Evolutionary conservation across 2,797 vertebrate species (phyloP).

Genomic region (Coregonus ussuriensis): DNA sequence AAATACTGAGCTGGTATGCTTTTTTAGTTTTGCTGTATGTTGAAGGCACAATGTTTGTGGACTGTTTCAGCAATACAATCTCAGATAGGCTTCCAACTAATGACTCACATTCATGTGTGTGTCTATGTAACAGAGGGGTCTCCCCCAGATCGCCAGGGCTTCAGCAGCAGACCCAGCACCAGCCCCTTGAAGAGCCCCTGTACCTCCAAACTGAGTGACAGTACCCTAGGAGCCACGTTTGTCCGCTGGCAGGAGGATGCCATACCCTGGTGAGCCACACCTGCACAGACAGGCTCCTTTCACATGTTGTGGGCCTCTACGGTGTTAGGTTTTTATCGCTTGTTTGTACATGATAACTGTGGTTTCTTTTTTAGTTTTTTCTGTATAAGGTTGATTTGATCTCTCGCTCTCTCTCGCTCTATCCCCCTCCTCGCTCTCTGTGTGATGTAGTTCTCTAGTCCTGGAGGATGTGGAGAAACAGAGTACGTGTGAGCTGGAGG

Average conservation of each 20-base stretch:
- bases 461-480: conserved; percentile 86
- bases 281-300: not conserved
- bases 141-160: conserved; percentile 25
- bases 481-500: conserved; percentile 97
- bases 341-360: not conserved
- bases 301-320: not conserved
- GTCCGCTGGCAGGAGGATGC: conserved; percentile 86
- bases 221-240: conserved; percentile 72
- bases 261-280: conserved; percentile 85
- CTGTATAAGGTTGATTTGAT: not conserved
- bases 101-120: not conserved
- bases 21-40: no score
- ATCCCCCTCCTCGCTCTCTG: conserved; percentile 20
- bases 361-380: not conserved
- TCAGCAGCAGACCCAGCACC: conserved; percentile 29
- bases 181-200: conserved; percentile 65
- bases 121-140: conserved; percentile 34
- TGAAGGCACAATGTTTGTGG: not conserved
- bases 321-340: not conserved
- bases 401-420: not conserved
- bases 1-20: not conserved
- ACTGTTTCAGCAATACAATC: no score
- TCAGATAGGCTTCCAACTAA: not conserved
- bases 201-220: conserved; percentile 74
- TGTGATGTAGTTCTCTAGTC: conserved; percentile 83